phyloP scores from a whole-genome alignment of 2,888 invertebrate genomes.

The Chorisops tibialis region DNA sequence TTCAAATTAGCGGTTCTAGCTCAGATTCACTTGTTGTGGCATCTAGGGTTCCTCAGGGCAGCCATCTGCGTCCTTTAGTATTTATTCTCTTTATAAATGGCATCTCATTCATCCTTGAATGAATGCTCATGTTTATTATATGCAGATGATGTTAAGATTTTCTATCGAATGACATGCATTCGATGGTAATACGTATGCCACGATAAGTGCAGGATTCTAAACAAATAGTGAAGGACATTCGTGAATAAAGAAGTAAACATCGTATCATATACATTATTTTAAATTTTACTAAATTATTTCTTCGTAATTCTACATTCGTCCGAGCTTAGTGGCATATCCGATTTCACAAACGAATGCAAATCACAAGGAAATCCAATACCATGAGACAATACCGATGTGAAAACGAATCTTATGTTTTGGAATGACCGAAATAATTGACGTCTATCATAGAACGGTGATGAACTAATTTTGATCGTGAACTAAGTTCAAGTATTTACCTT shows the following conservation, averaged over 20 bases:
- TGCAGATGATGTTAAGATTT: no score
- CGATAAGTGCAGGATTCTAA: constrained; percentile 48
- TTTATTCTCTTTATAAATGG: no score
- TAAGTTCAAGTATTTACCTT: constrained; percentile 47
- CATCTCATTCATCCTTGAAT: no score
- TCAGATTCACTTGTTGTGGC: no score
- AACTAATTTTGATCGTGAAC: constrained; percentile 45
- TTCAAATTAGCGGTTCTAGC: no score
- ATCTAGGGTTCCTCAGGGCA: no score
- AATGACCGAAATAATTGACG: constrained; percentile 61
- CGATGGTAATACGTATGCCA: constrained; percentile 58
- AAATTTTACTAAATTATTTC: constrained; percentile 2
- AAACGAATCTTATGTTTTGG: constrained; percentile 70
- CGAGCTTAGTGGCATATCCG: constrained; percentile 72
- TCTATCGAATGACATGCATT: no score
- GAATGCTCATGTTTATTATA: no score
- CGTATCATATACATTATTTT: constrained; percentile 23
- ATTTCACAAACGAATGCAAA: constrained; percentile 60
- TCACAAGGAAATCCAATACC: constrained; percentile 57
- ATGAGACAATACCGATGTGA: constrained; percentile 67
- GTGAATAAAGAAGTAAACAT: constrained; percentile 59
- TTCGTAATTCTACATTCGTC: constrained; percentile 71
- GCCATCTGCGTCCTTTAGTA: no score
- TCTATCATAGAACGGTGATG: constrained; percentile 63
- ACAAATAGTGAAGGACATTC: constrained; percentile 54